Conservation (phyloP, 1,140 invertebrate genomes). For the Cydia splendana region DNA sequence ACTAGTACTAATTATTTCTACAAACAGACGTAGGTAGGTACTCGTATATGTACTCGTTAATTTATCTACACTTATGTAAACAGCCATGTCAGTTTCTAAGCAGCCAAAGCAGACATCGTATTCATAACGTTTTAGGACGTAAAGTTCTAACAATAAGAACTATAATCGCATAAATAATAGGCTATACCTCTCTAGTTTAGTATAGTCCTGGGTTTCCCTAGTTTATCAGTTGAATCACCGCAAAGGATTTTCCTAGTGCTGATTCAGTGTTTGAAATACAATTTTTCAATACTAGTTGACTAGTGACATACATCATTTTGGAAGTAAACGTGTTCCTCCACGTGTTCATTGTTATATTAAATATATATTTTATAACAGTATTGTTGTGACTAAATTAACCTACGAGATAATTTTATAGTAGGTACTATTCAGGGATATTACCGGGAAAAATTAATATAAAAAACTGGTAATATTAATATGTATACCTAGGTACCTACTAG, state of each 20-base stretch:
- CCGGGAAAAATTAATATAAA: background rate
- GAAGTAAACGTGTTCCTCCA: background rate
- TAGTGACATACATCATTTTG: background rate
- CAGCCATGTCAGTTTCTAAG: background rate
- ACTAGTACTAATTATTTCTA: background rate
- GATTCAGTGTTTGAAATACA: background rate
- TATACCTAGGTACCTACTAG: too few relatives aligned
- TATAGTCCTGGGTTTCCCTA: background rate
- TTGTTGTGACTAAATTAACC: background rate
- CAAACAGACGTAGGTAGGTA: background rate
- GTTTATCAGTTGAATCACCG: conserved; percentile 10
- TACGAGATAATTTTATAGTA: background rate
- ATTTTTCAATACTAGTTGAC: background rate
- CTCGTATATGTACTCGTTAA: background rate
- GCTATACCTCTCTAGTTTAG: background rate
- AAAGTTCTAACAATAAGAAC: background rate
- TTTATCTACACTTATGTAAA: conserved; percentile 4
- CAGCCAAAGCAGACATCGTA: background rate
- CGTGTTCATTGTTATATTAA: background rate
- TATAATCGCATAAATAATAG: background rate
- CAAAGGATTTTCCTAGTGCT: conserved; percentile 10
- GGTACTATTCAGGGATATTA: background rate
- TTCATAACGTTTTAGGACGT: background rate
- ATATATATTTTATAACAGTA: background rate
- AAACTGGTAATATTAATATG: background rate